Evolutionary conservation across 2,113 vertebrate species (phyloP).

Genomic region (Protobothrops flavoviridis): DNA sequence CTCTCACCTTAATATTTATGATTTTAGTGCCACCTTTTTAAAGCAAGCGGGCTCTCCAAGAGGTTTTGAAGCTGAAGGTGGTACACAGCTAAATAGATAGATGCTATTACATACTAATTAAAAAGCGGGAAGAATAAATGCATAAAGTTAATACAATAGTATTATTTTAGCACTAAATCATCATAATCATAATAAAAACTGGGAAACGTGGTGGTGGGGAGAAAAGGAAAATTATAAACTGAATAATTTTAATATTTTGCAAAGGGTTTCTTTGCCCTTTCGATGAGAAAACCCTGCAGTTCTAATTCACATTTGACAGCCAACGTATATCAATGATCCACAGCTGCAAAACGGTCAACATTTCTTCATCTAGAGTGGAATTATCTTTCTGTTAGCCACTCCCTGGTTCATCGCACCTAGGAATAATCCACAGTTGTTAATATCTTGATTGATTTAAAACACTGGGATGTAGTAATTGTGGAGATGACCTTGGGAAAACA

Average conservation of each 20-base stretch:
- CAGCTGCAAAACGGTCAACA: background rate
- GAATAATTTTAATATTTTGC: background rate
- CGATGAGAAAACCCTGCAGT: background rate
- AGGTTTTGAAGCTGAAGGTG: background rate
- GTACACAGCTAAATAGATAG: background rate
- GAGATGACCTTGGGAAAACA: background rate
- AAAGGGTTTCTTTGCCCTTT: background rate
- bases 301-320: background rate
- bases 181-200: background rate
- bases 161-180: background rate
- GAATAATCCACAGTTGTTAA: background rate
- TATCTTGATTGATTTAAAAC: background rate
- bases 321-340: background rate
- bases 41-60: background rate
- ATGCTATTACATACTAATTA: background rate
- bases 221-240: background rate
- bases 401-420: background rate
- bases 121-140: background rate
- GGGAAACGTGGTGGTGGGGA: background rate
- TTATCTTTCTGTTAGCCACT: background rate
- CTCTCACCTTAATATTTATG: background rate
- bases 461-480: background rate
- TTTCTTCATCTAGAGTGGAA: background rate
- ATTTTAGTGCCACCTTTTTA: background rate
- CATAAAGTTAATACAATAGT: background rate